Evolutionary conservation across 2,113 vertebrate species (phyloP).

Genomic region (Semnopithecus entellus): DNA sequence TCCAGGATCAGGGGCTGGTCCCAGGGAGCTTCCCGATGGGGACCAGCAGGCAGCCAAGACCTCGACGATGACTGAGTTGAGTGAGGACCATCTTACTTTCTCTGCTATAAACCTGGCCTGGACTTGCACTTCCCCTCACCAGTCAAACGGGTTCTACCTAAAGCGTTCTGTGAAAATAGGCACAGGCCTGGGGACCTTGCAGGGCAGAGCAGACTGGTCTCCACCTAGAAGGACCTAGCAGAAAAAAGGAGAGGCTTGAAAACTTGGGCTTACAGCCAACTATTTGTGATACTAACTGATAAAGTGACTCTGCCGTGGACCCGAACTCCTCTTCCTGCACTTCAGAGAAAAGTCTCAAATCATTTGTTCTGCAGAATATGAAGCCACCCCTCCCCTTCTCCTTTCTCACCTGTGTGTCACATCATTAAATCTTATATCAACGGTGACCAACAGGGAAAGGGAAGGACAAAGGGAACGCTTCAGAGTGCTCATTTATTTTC

Average conservation of each 20-base stretch:
- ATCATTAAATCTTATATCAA: not conserved
- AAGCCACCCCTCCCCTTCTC: too few species aligned
- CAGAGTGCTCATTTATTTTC: not conserved
- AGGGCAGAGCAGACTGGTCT: too few species aligned
- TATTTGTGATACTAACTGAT: too few species aligned
- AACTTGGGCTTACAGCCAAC: fast-evolving
- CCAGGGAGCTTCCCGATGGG: fast-evolving
- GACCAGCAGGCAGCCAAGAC: not conserved
- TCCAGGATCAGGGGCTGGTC: not conserved
- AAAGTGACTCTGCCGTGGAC: not conserved
- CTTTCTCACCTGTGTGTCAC: not conserved
- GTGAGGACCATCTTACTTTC: not conserved
- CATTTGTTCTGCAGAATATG: not conserved
- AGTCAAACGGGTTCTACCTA: not conserved
- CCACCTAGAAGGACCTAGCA: not conserved
- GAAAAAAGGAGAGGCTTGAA: not conserved
- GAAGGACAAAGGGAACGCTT: not conserved
- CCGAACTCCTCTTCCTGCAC: not conserved
- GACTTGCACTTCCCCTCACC: not conserved
- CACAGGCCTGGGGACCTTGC: not conserved
- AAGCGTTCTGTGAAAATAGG: not conserved
- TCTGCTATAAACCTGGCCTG: not conserved
- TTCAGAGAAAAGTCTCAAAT: not conserved
- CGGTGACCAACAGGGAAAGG: not conserved
- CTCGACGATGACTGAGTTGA: fast-evolving